Evolutionary conservation across 2,888 invertebrate species (phyloP), one percentile per base, ranked within the genome.

Genomic region (Tenthredo amoena): DNA sequence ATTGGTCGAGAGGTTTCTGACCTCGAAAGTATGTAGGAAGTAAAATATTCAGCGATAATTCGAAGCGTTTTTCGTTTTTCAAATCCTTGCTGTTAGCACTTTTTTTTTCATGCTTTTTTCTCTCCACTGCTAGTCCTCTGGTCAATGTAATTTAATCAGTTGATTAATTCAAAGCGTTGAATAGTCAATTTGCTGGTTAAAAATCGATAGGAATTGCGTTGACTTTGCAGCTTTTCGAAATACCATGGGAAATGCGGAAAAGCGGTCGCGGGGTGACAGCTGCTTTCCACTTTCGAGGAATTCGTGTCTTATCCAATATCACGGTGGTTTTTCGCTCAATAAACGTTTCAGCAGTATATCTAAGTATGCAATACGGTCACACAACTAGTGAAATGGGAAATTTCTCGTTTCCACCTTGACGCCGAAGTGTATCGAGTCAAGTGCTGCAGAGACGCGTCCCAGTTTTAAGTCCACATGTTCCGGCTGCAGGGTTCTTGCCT

Each of bases 311-410:
- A 43, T 74, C 72, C 15, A 40, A 40, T 10, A 72, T 72, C 72
- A 18, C n/a, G n/a, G 40, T 34, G 1, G 21, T 47, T 76, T 50
- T 12, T 15, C 76, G 26, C 15, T 1, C 21, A n/a, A 37, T 47
- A 62, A 76, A 47, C 76, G 47, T 21, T 74, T 74, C 72, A 12
- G 72, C 21, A 10, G 31, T 68, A n/a, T 1, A n/a, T n/a, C 5
- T 6, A 7, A n/a, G n/a, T n/a, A 34, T 68, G 68, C 31, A 68
- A 68, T 3, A 68, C 68, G 68, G 34, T 31, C 68, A 68, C 31
- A 21, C 15, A 65, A 68, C 26, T 79, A 86, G 86, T 84, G 86
- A 15, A 47, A 47, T 47, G 84, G 85, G 84, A 85, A 87, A 86
- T 68, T 83, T 86, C 85, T 84, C 86, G 84, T 85, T 85, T 86